Evolutionary conservation across 2,113 vertebrate genomes (phyloP), one percentile per base, ranked within the genome.

Genomic region (Lethenteron camtschaticum): DNA sequence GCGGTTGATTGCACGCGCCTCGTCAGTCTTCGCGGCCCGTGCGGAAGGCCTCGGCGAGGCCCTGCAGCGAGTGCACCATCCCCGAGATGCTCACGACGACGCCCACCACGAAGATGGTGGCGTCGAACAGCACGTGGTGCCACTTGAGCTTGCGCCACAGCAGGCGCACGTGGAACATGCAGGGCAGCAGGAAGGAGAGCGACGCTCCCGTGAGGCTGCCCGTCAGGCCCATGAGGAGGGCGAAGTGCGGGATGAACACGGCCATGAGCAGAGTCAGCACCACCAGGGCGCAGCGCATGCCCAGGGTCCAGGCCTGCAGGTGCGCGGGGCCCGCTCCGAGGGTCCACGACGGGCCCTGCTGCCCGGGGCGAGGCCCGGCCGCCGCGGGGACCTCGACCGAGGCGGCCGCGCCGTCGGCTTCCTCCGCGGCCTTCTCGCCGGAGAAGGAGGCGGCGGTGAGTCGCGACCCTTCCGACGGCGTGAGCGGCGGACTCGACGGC

Each of bases 51-150:
- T 99, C 94, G 75, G 96, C 84, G 75, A 99, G 92, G 59, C 94
- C 94, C 82, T 99, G 92, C 73, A 88, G 81, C 55, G 94, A 99
- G 72, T 99, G 94, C 75, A 99, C 89, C 79, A 99, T 95, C 69
- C 94, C 94, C 1, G 94, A 99, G 76, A 99, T 79, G 20, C 88
- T 92, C 84, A 92, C 96, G 83, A 99, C 96, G 73, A 90, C 90
- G 55, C 94, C 94, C 80, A 99, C 96, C 79, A 96, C 90, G 57
- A 99, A 99, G 81, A 99, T 99, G 75, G 92, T 81, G 2, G 96
- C 92, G 55, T 99, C 94, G 56, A 99, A 99, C 85, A 99, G 96
- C 71, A 99, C 94, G 11, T 99, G 94, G 78, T 99, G 94, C 94
- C 94, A 99, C 71, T 86, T 80, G 72, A 99, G 84, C 83, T 95